phyloP scores from a whole-genome alignment of 2,888 invertebrate genomes.

The Pachycephus smyrnensis region DNA sequence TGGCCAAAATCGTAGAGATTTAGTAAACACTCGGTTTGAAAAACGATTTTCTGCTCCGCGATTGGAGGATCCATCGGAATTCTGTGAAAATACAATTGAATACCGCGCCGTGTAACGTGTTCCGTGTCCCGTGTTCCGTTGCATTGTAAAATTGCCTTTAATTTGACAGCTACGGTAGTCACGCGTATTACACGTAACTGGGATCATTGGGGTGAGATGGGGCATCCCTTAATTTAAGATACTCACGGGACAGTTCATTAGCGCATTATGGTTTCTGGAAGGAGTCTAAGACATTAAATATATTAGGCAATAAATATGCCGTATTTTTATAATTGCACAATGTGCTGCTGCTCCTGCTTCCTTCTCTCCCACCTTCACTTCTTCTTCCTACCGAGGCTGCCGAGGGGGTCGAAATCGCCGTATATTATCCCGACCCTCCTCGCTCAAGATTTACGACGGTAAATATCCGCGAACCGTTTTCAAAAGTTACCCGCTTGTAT shows the following conservation, averaged over 20 bases:
- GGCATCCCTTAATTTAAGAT: conserved; percentile 12
- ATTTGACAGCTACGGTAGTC: background rate
- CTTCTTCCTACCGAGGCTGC: background rate
- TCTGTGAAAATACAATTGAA: no score
- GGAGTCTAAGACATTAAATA: conserved; percentile 23
- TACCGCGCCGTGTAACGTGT: no score
- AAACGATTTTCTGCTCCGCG: no score
- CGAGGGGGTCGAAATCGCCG: background rate
- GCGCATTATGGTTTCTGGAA: conserved; percentile 22
- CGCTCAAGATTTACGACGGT: conserved; percentile 13
- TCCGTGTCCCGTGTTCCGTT: no score
- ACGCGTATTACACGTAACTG: background rate
- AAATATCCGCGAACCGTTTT: conserved; percentile 11
- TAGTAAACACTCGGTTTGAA: no score
- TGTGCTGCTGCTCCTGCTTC: conserved; percentile 8
- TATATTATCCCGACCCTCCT: conserved; percentile 7
- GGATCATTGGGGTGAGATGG: background rate
- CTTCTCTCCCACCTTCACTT: conserved; percentile 16
- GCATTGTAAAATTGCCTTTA: no score
- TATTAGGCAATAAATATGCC: conserved; percentile 21
- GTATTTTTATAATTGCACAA: conserved; percentile 22
- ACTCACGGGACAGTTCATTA: conserved; percentile 26
- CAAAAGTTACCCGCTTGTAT: background rate
- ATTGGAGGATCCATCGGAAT: no score
- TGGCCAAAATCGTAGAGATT: no score